Evolutionary conservation across 2,888 invertebrate species (phyloP).

Genomic region (Tachystola acroxantha): DNA sequence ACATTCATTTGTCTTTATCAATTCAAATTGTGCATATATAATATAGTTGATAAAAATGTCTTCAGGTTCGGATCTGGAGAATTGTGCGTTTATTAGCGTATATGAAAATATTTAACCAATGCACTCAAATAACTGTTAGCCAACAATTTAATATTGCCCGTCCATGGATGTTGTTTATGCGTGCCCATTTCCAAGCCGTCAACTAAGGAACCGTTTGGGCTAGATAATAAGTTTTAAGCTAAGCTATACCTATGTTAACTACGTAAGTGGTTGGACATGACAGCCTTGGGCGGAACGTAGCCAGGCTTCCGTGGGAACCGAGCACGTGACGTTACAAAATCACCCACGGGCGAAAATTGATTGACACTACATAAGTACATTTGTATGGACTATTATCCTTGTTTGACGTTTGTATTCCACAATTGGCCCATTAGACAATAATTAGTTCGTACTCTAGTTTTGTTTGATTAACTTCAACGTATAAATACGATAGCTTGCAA

Average conservation of each 20-base stretch:
- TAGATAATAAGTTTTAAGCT: conserved; percentile 74
- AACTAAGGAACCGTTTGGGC: conserved; percentile 68
- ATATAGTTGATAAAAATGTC: too few species aligned
- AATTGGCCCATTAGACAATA: too few species aligned
- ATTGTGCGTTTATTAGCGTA: too few species aligned
- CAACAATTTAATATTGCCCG: conserved; percentile 54
- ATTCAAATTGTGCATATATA: too few species aligned
- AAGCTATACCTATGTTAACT: conserved; percentile 72
- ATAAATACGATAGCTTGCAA: too few species aligned
- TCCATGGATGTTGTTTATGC: conserved; percentile 63
- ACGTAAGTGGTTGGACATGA: conserved; percentile 75
- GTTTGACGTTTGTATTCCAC: neutral
- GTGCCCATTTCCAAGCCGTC: conserved; percentile 69
- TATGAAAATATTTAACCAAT: too few species aligned
- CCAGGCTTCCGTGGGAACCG: conserved; percentile 74
- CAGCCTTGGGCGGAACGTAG: conserved; percentile 66
- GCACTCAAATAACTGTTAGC: conserved; percentile 28
- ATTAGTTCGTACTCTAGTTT: too few species aligned
- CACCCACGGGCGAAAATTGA: conserved; percentile 71
- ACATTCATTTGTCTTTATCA: too few species aligned
- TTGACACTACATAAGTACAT: conserved; percentile 44
- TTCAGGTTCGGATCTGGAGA: too few species aligned
- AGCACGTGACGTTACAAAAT: conserved; percentile 71
- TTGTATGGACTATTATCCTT: neutral
- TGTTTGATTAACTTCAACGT: too few species aligned